Base-by-base conservation (phyloP, 1,140 invertebrate genomes). In the Bombus sibiricus region DNA sequence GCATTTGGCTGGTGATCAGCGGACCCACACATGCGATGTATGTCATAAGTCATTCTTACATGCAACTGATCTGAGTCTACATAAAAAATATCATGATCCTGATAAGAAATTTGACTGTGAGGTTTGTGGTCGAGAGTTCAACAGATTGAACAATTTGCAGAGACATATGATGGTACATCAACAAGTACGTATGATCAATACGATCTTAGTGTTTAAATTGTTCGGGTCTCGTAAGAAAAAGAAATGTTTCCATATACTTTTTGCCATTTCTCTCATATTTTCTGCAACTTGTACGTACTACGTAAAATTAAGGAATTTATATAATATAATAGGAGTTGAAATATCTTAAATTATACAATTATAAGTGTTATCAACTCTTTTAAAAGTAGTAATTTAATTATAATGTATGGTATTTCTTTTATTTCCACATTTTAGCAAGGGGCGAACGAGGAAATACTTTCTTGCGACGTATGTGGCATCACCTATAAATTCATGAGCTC, bases 151-250 rank as follows among this genome's bases (percentile, higher is more conserved):
- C 89, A 95, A 95, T 94, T 92, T 95, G 88, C 95, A 95, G 89
- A 94, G 95, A 88, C 95, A 95, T 85, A 95, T 95, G 94, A 93
- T 95, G 93, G 95, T 95, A 78, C 95, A 95, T 92, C 94, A 95
- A 89, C 95, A 95, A 92, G 95, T 94, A 94, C 88, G 88, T 92
- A 92, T 90, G 88, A 90, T 86, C 87, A 84, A 91, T 88, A 87
- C 41, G 83, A 85, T 53, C 83, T 80, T 85, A 85, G 68, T 59
- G 53, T 72, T 80, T 85, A 80, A 62, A 80, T 62, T n/a, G 32
- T 73, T 53, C 77, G 53, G 18, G 41, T 72, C 68, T 85, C 68
- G 77, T 85, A 80, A 62, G 39, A 47, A 43, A 85, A 62, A 25
- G 37, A 25, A 84, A 68, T 39, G 15, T 78, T 76, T 3, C 28